Evolutionary conservation across 2,113 vertebrate genomes (phyloP).

Genomic region (Barnardius zonarius): DNA sequence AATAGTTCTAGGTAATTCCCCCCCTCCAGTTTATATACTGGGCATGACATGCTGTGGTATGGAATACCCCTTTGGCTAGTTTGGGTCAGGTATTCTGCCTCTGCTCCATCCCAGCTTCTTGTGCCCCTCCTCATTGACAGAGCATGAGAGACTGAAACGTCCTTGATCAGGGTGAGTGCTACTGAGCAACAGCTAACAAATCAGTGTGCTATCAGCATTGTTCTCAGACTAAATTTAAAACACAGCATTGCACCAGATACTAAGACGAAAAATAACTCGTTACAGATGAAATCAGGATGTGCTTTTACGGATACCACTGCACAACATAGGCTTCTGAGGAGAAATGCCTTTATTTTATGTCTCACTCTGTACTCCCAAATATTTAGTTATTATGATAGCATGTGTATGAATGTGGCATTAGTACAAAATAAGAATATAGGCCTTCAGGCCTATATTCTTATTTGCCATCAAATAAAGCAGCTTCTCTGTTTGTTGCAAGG

Average conservation of each 20-base stretch:
- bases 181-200: background rate
- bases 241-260: background rate
- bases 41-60: background rate
- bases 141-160: background rate
- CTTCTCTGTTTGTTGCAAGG: background rate
- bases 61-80: background rate
- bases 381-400: background rate
- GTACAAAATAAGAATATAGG: background rate
- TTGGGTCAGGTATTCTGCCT: background rate
- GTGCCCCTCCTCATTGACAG: background rate
- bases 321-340: background rate
- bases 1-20: background rate
- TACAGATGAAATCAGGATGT: background rate
- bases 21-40: background rate
- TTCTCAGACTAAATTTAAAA: background rate
- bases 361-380: background rate
- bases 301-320: background rate
- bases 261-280: background rate
- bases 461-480: background rate
- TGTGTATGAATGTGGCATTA: background rate
- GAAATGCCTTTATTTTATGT: background rate
- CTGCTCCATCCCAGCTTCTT: background rate
- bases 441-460: background rate
- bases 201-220: background rate
- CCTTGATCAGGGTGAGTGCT: background rate